Percentiles rank a stretch among this genome's conserved stretches.
These are phyloP conservation scores for Nasonovia ribisnigri DNA, from an alignment of 2,888 invertebrate genomes.

Conservation along the genomic window DNA sequence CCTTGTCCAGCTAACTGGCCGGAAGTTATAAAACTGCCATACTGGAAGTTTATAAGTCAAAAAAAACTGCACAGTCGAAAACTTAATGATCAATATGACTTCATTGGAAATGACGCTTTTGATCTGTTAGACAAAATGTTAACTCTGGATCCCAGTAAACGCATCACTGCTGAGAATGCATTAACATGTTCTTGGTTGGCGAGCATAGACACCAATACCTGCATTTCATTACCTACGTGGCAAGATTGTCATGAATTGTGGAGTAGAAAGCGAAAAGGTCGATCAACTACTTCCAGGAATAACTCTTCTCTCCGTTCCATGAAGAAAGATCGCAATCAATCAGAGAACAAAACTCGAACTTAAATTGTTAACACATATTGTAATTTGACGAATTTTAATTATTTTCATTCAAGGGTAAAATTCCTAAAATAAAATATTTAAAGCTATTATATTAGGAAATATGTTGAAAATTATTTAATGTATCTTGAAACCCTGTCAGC, in stretches of 20 bases:
- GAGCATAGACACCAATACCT: conserved; percentile 88
- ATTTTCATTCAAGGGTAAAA: conserved; percentile 58
- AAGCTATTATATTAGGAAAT: conserved; percentile 44
- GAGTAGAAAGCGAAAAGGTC: conserved; percentile 94
- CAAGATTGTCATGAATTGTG: conserved; percentile 99
- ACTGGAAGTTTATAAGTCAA: conserved; percentile 91
- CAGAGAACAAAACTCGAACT: conserved; percentile 63
- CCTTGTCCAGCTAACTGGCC: conserved; percentile 98
- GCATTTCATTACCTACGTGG: conserved; percentile 90
- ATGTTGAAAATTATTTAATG: conserved; percentile 47
- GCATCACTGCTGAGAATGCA: conserved; percentile 95
- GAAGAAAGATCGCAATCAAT: conserved; percentile 58
- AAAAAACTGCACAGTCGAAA: conserved; percentile 91
- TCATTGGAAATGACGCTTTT: conserved; percentile 89
- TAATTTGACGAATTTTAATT: conserved; percentile 65
- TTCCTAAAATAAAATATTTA: conserved; percentile 55
- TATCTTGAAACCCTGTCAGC: conserved; percentile 2
- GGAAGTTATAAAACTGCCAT: conserved; percentile 90
- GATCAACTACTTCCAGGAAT: conserved; percentile 77
- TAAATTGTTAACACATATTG: conserved; percentile 51
- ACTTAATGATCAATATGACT: conserved; percentile 92
- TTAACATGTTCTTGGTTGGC: conserved; percentile 93
- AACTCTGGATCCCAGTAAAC: conserved; percentile 92
- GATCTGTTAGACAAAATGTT: conserved; percentile 96
- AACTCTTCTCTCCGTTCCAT: conserved; percentile 69